A percentile compares a stretch with the other conserved stretches of the same genome.
Evolutionary conservation across 2,113 vertebrate genomes (phyloP).

Genomic region (Phaethon lepturus): DNA sequence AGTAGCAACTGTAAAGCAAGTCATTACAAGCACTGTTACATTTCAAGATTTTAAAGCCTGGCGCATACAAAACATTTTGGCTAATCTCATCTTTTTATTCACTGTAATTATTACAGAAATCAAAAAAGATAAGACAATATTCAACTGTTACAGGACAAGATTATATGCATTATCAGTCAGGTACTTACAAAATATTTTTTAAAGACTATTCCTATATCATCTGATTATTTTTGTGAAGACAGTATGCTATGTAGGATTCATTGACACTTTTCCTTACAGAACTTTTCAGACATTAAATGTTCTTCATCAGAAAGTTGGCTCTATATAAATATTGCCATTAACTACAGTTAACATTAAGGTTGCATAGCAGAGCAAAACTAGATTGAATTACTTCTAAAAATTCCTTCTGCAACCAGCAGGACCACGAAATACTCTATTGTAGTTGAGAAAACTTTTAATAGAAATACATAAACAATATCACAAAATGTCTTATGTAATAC

Average conservation of each 20-base stretch:
- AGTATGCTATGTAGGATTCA: not conserved
- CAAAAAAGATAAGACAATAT: not conserved
- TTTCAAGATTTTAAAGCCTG: not conserved
- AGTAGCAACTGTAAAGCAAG: not conserved
- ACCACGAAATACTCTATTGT: not conserved
- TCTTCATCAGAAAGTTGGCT: not conserved
- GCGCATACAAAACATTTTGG: not conserved
- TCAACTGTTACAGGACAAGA: not conserved
- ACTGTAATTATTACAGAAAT: not conserved
- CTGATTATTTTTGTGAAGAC: not conserved
- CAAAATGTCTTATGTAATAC: not conserved
- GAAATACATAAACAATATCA: not conserved
- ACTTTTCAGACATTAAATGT: not conserved
- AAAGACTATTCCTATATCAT: not conserved
- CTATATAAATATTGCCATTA: not conserved
- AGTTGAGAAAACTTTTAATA: not conserved
- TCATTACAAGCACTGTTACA: not conserved
- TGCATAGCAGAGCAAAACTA: not conserved
- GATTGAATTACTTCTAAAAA: not conserved
- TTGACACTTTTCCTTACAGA: not conserved
- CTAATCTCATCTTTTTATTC: not conserved
- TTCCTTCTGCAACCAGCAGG: not conserved
- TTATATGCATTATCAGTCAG: not conserved
- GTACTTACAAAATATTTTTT: not conserved
- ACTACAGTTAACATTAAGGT: not conserved